Evolutionary conservation across 1,140 invertebrate species (phyloP), one percentile per base, ranked within the genome.

Genomic region (Cherax quadricarinatus): DNA sequence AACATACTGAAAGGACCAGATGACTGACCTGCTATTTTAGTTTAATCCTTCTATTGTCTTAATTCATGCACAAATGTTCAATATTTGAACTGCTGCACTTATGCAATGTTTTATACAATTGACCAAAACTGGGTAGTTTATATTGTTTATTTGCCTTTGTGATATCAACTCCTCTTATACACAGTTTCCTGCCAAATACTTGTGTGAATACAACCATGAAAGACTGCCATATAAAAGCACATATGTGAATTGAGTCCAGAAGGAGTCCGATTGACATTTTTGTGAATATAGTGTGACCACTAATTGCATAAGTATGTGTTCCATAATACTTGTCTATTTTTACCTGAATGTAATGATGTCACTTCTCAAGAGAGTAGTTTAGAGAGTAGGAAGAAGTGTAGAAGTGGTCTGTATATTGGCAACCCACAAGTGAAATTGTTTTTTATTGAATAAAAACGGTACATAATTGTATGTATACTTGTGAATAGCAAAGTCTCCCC

Each of bases 251-350:
- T 81, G 49, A 86, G 90, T 91, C 90, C 90, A 91, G 87, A 86
- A 91, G 90, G 85, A 91, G 73, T 86, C 85, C 81, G 79, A 78
- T 79, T 86, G 62, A 86, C 78, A 66, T 91, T 86, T 83, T 79
- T 91, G 90, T 86, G 85, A 91, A 86, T 86, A 91, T 57, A 80
- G 83, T 91, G 82, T 91, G 90, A 91, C 90, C 90, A 91, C 90
- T 86, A 91, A 91, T 85, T 83, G 84, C 79, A 86, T 91, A 91
- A 91, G 89, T 91, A 87, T 86, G 90, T 91, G 90, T 91, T 91
- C 84, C 90, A 91, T 91, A 90, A 90, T 90, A 91, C 85, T 91
- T 86, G 90, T 91, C 90, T 91, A 91, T 91, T 91, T 91, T 91
- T 91, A 91, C 90, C 90, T 91, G 90, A 86, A 62, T 86, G 90